Evolutionary conservation across 1,140 invertebrate species (phyloP), one percentile per base, ranked within the genome.

Genomic region (Drosophila jambulina): DNA sequence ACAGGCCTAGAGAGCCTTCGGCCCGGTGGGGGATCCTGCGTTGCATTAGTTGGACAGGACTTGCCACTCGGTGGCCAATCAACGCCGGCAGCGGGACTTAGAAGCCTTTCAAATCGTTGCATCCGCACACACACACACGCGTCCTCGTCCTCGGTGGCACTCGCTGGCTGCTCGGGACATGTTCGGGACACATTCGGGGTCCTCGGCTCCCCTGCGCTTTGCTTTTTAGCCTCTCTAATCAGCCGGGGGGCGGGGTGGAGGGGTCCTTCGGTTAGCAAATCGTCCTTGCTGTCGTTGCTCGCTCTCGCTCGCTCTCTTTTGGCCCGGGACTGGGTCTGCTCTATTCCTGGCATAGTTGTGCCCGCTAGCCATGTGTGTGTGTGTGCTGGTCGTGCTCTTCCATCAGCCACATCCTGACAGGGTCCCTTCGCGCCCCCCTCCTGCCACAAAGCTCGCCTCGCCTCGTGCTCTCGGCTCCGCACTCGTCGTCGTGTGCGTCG

Each of bases 21-120:
- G 17, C 1, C 3, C 2, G 3, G 29, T 5, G 17, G 13, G 15
- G 15, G 19, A 2, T 23, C 19, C 19, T 13, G 49, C 21, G 4
- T 34, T 48, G 60, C 36, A 64, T 64, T 64, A 64, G 62, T 64
- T 64, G 38, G 5, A 36, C 53, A 42, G 49, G 51, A 57, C 59
- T 29, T 23, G 60, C 53, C 56, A 75, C 45, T 90, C 85, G 82
- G 71, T 90, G 81, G 64, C 84, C 84, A 87, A 87, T 87, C 84
- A 79, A 51, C 43, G 77, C 27, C 67, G 68, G 64, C 81, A 82
- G 69, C 79, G 84, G 48, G 65, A 76, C 75, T 90, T 90, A 90
- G 85, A 90, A 90, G 75, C 78, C 78, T 75, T 90, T 88, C 85
- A 88, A 88, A 90, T 85, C 82, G 84, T 88, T 87, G 84, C 84